Percentiles rank a stretch among this genome's conserved stretches.
phyloP scores from a whole-genome alignment of 1,140 invertebrate species.

The Rhynchophorus ferrugineus region DNA sequence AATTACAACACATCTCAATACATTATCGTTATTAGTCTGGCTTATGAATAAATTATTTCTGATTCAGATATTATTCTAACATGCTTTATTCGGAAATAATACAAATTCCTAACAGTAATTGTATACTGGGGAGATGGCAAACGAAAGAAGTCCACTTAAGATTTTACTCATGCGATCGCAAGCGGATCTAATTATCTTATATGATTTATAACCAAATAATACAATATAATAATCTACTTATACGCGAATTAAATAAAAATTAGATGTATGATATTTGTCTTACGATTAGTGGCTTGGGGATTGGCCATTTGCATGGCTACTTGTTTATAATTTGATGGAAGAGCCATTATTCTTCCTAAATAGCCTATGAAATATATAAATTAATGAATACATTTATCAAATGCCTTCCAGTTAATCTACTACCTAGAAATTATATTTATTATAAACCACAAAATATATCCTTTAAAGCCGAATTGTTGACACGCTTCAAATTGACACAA shows the following conservation, averaged over 20 bases:
- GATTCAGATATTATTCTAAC: constrained; percentile 5
- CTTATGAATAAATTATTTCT: constrained; percentile 11
- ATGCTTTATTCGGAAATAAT: constrained; percentile 21
- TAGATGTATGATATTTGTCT: constrained; percentile 26
- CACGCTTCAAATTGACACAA: no score
- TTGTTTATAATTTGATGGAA: constrained; percentile 68
- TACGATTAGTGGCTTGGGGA: constrained; percentile 42
- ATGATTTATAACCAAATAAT: constrained; percentile 18
- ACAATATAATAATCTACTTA: constrained; percentile 18
- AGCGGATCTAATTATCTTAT: constrained; percentile 23
- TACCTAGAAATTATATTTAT: no score
- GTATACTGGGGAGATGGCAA: constrained; percentile 10
- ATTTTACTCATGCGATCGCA: constrained; percentile 28
- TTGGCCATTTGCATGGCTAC: constrained; percentile 58
- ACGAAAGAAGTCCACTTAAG: constrained; percentile 1
- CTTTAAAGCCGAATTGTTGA: no score
- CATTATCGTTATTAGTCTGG: constrained; percentile 6
- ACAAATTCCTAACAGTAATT: constrained; percentile 7
- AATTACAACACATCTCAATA: not conserved
- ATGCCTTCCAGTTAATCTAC: no score
- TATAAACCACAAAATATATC: no score
- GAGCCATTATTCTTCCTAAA: constrained; percentile 48
- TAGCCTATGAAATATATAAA: no score
- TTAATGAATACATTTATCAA: no score
- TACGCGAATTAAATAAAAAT: constrained; percentile 8